phyloP scores from a whole-genome alignment of 2,113 vertebrate species.

The Acanthisitta chloris region DNA sequence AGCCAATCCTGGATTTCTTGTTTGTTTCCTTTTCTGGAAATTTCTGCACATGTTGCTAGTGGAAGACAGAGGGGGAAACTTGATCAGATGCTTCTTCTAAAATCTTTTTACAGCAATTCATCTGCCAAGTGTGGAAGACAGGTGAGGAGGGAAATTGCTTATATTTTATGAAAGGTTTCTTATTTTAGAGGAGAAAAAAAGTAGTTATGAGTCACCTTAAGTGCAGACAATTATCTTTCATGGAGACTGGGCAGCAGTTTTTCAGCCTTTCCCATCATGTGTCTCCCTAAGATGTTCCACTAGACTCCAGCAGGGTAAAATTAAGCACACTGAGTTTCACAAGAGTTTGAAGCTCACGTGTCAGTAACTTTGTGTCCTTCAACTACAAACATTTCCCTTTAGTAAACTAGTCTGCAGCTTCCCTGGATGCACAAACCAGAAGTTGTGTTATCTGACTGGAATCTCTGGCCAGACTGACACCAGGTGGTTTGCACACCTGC shows the following conservation, averaged over 20 bases:
- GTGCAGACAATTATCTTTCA: background rate
- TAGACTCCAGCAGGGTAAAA: background rate
- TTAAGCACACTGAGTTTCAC: background rate
- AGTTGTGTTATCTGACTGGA: background rate
- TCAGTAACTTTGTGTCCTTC: background rate
- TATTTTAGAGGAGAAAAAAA: background rate
- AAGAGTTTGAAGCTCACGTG: background rate
- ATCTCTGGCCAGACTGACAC: background rate
- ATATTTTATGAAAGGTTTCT: constrained; percentile 35
- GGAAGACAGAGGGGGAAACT: background rate
- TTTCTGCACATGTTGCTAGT: background rate
- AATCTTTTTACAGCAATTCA: background rate
- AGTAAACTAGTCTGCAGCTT: background rate
- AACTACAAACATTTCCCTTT: background rate
- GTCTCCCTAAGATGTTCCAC: background rate
- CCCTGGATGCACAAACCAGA: background rate
- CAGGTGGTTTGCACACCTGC: background rate
- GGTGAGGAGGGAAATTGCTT: constrained; percentile 15
- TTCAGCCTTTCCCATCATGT: background rate
- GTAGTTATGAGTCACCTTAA: background rate
- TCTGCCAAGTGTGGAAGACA: background rate
- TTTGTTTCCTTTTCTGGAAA: background rate
- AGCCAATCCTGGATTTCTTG: background rate
- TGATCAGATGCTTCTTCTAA: background rate
- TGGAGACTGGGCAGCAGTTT: background rate